Evolutionary conservation across 1,140 invertebrate species (phyloP).

Genomic region (Melanaphis sacchari): DNA sequence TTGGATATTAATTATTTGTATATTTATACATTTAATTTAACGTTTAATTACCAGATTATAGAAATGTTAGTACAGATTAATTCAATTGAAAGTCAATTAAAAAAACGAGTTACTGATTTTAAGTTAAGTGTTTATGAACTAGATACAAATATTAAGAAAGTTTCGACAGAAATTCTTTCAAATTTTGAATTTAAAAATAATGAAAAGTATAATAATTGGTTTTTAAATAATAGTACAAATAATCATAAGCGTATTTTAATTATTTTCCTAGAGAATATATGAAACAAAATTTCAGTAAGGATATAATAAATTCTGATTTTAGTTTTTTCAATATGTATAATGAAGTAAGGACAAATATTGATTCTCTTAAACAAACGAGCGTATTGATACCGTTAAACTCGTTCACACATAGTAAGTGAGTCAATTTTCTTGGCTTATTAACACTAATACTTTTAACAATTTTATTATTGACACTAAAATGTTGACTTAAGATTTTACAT

Average conservation of each 20-base stretch:
- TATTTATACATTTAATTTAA: neutral
- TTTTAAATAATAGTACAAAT: neutral
- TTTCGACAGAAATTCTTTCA: neutral
- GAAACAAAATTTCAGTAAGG: neutral
- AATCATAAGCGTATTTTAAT: neutral
- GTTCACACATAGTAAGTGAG: neutral
- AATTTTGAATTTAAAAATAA: constrained; percentile 12
- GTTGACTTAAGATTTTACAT: neutral
- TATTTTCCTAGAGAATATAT: neutral
- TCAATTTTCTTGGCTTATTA: neutral
- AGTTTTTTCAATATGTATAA: neutral
- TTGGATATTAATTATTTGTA: neutral
- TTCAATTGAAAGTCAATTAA: neutral
- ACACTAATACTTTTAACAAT: neutral
- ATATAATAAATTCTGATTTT: neutral
- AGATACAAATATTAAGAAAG: neutral
- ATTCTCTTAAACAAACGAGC: neutral
- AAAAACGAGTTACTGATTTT: neutral
- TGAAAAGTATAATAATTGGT: neutral
- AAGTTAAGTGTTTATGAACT: neutral
- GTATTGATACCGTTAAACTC: neutral
- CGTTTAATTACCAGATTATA: neutral
- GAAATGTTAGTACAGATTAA: neutral
- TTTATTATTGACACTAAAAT: neutral
- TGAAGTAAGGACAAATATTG: neutral